Evolutionary conservation across 2,888 invertebrate genomes (phyloP), one percentile per base, ranked within the genome.

Genomic region (Rhamnusium bicolor): DNA sequence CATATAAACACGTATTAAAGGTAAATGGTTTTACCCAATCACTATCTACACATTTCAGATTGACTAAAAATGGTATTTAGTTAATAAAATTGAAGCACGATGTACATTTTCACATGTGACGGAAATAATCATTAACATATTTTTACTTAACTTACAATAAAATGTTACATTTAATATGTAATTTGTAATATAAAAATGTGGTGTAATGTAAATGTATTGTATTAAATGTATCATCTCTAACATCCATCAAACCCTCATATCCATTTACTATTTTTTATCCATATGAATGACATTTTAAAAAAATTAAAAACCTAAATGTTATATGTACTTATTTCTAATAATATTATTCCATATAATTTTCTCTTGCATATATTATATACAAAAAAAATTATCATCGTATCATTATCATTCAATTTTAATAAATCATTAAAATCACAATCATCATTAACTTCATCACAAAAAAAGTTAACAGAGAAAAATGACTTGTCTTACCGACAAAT

Each of bases 121-220:
- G 61, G 71, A 71, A 69, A 69, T 61, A 69, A 65, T 72, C 56
- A 74, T 74, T 74, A 74, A 71, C 65, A 72, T 27, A 65, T 19
- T 24, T 14, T 32, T 58, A 58, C 19, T 51, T 51, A 19, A n/a
- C 40, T 18, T 51, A 51, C 7, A 51, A 51, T 7, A 12, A 51
- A 51, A 51, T 51, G 51, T 51, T 51, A 51, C 51, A 51, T 51
- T 51, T 51, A 51, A 51, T 40, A 16, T 51, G 18, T 19, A 24
- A n/a, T 3, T n/a, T 19, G 8, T 32, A 24, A 32, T 47, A 7
- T 46, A 61, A 16, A 61, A 16, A 40, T 40, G 12, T 14, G n/a
- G 12, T 8, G 19, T 7, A 40, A 19, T 7, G 46, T 46, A n/a
- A n/a, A 24, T n/a, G 6, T 21, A 46, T 10, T 21, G n/a, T 46